Evolutionary conservation across 2,113 vertebrate genomes (phyloP).

Genomic region (Bostrychus sinensis): DNA sequence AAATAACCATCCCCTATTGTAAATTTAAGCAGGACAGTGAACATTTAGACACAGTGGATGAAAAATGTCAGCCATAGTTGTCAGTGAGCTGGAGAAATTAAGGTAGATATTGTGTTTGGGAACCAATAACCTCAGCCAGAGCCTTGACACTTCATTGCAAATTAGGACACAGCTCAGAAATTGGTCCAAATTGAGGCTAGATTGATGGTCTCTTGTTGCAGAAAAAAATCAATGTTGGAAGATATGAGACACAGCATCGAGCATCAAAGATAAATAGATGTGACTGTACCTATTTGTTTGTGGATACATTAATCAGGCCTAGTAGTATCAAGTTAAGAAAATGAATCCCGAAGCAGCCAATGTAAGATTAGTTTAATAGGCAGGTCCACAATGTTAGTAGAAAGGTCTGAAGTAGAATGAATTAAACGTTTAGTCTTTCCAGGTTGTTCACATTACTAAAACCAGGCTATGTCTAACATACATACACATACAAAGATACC

Average conservation of each 20-base stretch:
- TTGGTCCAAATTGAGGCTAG: conserved; percentile 53
- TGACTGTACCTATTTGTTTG: conserved; percentile 62
- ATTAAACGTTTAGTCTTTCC: conserved; percentile 14
- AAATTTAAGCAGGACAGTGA: conserved; percentile 49
- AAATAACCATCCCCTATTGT: too few relatives aligned
- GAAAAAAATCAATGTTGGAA: conserved; percentile 58
- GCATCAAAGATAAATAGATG: conserved; percentile 56
- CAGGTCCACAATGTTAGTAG: conserved; percentile 46
- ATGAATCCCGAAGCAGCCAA: conserved; percentile 36
- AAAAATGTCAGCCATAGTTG: conserved; percentile 55
- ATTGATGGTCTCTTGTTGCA: conserved; percentile 56
- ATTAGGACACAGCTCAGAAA: conserved; percentile 51
- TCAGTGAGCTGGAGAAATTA: conserved; percentile 36
- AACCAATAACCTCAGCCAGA: conserved; percentile 41
- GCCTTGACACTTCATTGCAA: conserved; percentile 46
- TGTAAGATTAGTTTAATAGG: conserved; percentile 55
- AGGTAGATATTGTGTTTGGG: conserved; percentile 30
- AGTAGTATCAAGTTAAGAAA: conserved; percentile 44
- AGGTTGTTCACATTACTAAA: conserved; percentile 10
- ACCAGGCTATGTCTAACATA: too few relatives aligned
- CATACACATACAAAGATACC: too few relatives aligned
- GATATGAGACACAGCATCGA: conserved; percentile 39
- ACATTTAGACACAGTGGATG: conserved; percentile 31
- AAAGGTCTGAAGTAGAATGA: conserved; percentile 20
- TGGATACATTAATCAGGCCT: conserved; percentile 53